Base-by-base conservation (phyloP, 2,888 invertebrate species). In the Pemphredon lugubris region DNA sequence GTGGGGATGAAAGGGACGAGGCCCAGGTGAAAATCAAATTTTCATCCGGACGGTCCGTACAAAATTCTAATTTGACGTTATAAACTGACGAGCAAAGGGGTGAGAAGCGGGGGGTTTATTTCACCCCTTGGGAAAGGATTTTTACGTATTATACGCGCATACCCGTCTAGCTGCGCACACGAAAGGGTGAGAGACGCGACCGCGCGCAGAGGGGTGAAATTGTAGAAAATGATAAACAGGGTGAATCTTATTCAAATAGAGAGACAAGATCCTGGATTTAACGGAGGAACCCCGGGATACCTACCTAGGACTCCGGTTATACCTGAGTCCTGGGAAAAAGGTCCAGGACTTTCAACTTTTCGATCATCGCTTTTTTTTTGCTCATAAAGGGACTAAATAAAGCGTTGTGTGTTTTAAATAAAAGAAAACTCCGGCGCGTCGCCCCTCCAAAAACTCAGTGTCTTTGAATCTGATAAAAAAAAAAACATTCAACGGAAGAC, bases 191-290 rank as follows among this genome's bases (percentile, higher is more conserved):
- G 68, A 63, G 45, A 21, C n/a, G 26, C 11, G 34, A 21, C 30
- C 40, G 53, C 48, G 63, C n/a, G 48, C 37, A 66, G 54, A 68
- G 63, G 78, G 77, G 72, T 55, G 76, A 77, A 83, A 84, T 85
- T 77, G 81, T 86, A 83, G 83, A 82, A 88, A 88, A 86, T 88
- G 86, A 87, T 88, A 88, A 88, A 88, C 88, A 85, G 87, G 85
- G 84, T 85, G 87, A 85, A 88, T 88, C 88, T 88, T 88, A 88
- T 88, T 88, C 86, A 88, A 88, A 88, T 88, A 86, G 82, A 84
- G 77, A 85, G 84, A 88, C 85, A 83, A 85, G 86, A 88, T 88
- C 83, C 83, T 79, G 84, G 84, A 88, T 88, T 88, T 80, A 74
- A 77, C 70, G 20, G 44, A 66, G 78, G 73, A 75, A 69, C 76